Evolutionary conservation across 2,888 invertebrate species (phyloP), one percentile per base, ranked within the genome.

Genomic region (Mantis religiosa): DNA sequence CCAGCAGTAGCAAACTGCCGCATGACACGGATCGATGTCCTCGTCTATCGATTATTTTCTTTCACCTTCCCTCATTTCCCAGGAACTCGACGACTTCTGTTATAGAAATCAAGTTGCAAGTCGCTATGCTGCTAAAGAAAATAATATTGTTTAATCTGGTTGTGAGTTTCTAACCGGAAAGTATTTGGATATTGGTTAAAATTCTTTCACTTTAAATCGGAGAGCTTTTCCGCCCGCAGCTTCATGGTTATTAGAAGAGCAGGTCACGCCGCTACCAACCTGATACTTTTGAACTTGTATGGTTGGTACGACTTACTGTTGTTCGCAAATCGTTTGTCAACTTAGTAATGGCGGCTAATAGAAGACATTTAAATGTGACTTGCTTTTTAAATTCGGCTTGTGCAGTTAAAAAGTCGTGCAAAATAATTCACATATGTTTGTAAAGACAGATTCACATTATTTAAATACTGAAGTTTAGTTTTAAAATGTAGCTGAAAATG

Each of bases 1-100:
- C 30, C 87, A 25, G 27, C 82, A 30, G 87, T 87, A n/a, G 82
- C 87, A 87, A 34, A 82, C 82, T 87, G 87, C 82, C 87, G 87
- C 87, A 87, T 87, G 87, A 27, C 81, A 87, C 87, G 34, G 87
- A 87, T 87, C 87, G 87, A 87, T 87, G 82, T 54, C 81, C 30
- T 81, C 82, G 86, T 20, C 71, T 82, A 87, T 87, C 87, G 87
- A 87, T 87, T 87, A 87, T 87, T 87, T 87, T 82, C 87, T 27
- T 71, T 71, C 54, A 25, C 54, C 54, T 25, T 71, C 54, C 25
- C 54, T 25, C 54, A 20, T 71, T 71, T 71, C 54, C 54, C 54
- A 71, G 54, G 54, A 71, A 71, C 54, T 71, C 54, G 3, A 71
- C 54, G 20, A 20, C 54, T 71, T 71, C 54, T 71, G 54, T 71